Conservation (phyloP, 2,888 invertebrate species). For the Pseudococcus longispinus region DNA sequence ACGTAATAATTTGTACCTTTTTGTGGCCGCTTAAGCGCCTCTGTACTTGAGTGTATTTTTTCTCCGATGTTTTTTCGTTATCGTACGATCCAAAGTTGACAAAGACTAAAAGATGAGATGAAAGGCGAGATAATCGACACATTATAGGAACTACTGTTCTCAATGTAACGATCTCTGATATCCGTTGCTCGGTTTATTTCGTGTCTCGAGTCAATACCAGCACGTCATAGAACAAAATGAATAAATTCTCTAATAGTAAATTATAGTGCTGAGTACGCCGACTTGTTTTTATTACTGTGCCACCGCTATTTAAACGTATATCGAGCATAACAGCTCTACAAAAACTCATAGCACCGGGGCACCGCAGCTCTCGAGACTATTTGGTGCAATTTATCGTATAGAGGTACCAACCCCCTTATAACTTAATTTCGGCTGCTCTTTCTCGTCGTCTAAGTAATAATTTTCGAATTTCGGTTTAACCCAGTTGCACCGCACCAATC, state of each 20-base stretch:
- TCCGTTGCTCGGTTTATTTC: background rate
- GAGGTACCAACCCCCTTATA: background rate
- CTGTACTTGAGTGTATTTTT: background rate
- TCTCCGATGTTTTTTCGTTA: background rate
- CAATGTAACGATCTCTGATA: background rate
- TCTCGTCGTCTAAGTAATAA: background rate
- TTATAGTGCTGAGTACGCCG: background rate
- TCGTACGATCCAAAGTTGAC: background rate
- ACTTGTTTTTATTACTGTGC: background rate
- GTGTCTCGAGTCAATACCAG: background rate
- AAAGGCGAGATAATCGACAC: background rate
- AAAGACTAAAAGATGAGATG: background rate
- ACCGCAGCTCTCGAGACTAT: background rate
- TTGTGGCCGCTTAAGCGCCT: background rate
- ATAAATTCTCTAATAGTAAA: background rate
- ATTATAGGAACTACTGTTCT: background rate
- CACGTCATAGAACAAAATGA: slow-evolving; percentile 5
- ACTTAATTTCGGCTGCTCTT: background rate
- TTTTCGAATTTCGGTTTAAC: slow-evolving; percentile 9
- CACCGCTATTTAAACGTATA: background rate
- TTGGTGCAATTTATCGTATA: background rate
- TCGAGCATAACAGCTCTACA: background rate
- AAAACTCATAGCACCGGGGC: background rate
- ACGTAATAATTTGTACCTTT: background rate
- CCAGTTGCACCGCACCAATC: background rate